phyloP scores from a whole-genome alignment of 2,113 vertebrate genomes.

The Microcebus lehilahytsara region DNA sequence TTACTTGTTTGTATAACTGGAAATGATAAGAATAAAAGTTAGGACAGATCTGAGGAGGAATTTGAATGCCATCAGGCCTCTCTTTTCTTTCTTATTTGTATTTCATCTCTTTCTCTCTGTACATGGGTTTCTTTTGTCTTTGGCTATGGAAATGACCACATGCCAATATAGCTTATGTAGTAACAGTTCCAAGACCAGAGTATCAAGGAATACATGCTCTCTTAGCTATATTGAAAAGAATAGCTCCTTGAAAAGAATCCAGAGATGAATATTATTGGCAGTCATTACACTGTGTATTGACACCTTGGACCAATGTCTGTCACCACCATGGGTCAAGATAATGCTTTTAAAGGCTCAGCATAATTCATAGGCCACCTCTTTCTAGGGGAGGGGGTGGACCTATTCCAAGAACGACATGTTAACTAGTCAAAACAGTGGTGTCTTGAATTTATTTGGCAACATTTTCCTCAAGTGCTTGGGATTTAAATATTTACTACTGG shows the following conservation, averaged over 20 bases:
- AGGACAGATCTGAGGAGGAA: not conserved
- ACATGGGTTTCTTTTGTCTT: not conserved
- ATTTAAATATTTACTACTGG: constrained; percentile 62
- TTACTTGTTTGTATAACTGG: not conserved
- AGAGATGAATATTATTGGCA: not conserved
- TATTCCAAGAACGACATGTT: not conserved
- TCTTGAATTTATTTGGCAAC: constrained; percentile 45
- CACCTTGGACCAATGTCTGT: not conserved
- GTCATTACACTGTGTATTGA: not conserved
- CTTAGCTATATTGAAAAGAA: not conserved
- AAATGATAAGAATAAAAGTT: not conserved
- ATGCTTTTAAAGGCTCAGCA: not conserved
- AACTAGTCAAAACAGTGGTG: not conserved
- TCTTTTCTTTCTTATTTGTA: not conserved
- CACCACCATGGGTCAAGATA: accelerated
- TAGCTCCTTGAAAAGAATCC: not conserved
- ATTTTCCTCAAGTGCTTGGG: not conserved
- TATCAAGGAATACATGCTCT: not conserved
- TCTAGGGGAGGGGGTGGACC: not conserved
- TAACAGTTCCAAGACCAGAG: not conserved
- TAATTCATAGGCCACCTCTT: not conserved
- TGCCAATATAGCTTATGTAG: not conserved
- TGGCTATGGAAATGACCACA: not conserved
- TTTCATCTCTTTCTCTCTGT: not conserved
- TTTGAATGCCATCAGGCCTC: not conserved